Evolutionary conservation across 1,140 invertebrate species (phyloP).

Genomic region (Proctacanthus coquilletti): DNA sequence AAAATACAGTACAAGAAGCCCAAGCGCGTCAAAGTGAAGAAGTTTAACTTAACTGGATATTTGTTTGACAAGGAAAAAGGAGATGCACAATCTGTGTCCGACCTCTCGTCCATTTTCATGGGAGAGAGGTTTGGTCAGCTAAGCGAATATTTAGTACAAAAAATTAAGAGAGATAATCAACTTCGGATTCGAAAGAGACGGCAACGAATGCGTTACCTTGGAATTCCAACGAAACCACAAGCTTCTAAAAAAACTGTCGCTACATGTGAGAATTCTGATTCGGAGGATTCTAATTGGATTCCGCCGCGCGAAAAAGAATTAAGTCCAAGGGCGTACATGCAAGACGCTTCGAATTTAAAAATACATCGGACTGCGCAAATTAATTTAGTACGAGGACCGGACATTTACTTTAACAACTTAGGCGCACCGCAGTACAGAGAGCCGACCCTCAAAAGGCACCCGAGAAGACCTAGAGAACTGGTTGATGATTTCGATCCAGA

Average conservation of each 20-base stretch:
- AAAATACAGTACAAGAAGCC: slow-evolving; percentile 20
- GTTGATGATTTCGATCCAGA: slow-evolving; percentile 14
- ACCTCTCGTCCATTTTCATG: background rate
- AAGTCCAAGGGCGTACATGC: slow-evolving; percentile 9
- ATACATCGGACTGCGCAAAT: background rate
- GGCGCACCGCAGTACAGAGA: slow-evolving; percentile 18
- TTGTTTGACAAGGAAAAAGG: slow-evolving; percentile 12
- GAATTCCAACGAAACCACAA: background rate
- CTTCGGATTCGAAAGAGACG: background rate
- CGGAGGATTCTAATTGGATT: background rate
- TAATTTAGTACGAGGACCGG: background rate
- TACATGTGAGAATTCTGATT: background rate
- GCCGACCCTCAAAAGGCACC: slow-evolving; percentile 18
- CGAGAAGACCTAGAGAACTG: slow-evolving; percentile 15
- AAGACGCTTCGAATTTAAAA: slow-evolving; percentile 2
- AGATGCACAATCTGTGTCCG: background rate
- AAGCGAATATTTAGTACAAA: background rate
- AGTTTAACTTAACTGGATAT: slow-evolving; percentile 26
- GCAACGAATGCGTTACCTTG: background rate
- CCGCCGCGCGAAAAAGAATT: slow-evolving; percentile 13
- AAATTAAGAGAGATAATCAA: background rate
- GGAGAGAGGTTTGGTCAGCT: background rate
- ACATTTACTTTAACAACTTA: slow-evolving; percentile 13
- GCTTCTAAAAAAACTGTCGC: background rate
- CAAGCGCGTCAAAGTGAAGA: slow-evolving; percentile 14